These are phyloP conservation scores for Chorisops tibialis DNA, from an alignment of 2,888 invertebrate genomes.

Conservation along the genomic window DNA sequence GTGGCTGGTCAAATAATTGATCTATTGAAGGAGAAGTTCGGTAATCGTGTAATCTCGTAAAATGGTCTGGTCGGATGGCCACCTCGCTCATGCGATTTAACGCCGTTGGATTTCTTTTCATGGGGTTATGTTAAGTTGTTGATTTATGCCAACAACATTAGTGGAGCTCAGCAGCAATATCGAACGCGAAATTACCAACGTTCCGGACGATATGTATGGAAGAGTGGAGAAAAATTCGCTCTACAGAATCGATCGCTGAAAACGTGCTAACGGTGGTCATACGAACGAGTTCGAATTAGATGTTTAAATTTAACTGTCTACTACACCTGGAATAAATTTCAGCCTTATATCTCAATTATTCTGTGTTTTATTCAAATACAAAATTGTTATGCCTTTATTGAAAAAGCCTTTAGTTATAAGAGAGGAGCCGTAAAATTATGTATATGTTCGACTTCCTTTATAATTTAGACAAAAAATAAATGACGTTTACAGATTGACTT, in stretches of 20 bases:
- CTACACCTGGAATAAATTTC: too few relatives aligned
- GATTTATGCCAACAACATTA: conserved; percentile 8
- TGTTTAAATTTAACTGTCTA: too few relatives aligned
- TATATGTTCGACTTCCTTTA: too few relatives aligned
- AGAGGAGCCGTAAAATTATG: too few relatives aligned
- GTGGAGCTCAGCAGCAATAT: conserved; percentile 6
- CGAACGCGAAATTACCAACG: conserved; percentile 17
- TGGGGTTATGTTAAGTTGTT: not conserved
- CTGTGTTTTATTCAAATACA: too few relatives aligned
- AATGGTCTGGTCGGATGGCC: not conserved
- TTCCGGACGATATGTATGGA: conserved; percentile 7
- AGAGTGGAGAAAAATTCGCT: not conserved
- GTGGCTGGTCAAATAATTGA: not conserved
- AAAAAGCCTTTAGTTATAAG: too few relatives aligned
- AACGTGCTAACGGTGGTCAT: not conserved
- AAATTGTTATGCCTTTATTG: too few relatives aligned
- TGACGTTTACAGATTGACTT: too few relatives aligned
- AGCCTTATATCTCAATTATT: too few relatives aligned
- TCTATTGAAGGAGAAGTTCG: conserved; percentile 4
- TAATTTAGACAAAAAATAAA: too few relatives aligned
- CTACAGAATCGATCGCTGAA: not conserved
- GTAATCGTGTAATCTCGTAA: not conserved
- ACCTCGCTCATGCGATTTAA: not conserved
- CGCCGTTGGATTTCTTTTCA: conserved; percentile 9
- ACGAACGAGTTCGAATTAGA: not conserved